Evolutionary conservation across 2,888 invertebrate genomes (phyloP), one percentile per base, ranked within the genome.

Genomic region (Lucinisca nassula): DNA sequence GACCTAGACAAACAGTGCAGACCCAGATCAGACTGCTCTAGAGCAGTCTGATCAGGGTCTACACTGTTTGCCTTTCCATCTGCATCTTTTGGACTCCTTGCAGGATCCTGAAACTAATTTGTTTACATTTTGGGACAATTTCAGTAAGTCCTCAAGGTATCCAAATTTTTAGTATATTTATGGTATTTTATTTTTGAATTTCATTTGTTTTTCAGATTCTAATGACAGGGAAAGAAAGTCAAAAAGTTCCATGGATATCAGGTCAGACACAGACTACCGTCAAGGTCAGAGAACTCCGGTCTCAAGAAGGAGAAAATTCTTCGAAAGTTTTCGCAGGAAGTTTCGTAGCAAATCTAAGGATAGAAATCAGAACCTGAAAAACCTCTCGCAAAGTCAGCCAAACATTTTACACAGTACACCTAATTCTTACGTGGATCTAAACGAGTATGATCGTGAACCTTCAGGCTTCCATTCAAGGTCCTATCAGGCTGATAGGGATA

Each of bases 281-380:
- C 35, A 24, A 6, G 30, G 30, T 21, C 77, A 49, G 40, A 74
- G n/a, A 30, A 1, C 55, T 4, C 55, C 79, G 3, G 81, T 85
- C 35, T 58, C 58, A 24, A 61, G 74, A 30, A 51, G 89, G 24
- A 55, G 78, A 61, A 70, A 67, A 76, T 86, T 89, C 73, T 87
- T 89, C 61, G 76, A 75, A 74, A 89, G 89, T 74, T 86, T 89
- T 80, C 86, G 89, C 8, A 86, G 82, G 70, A 82, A 70, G 58
- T 79, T 89, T 55, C 76, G 79, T 14, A 27, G 78, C 35, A 88
- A 88, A 72, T 83, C 80, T 40, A 79, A 83, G 75, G 88, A 88
- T 32, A 85, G 85, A 73, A 88, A 88, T 79, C 81, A 77, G 21
- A 88, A 88, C 75, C 72, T 88, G 32, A 84, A 82, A 40, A 70